These are phyloP conservation scores for Leptoclinus maculatus DNA, from an alignment of 2,797 vertebrate species.

Conservation along the genomic window DNA sequence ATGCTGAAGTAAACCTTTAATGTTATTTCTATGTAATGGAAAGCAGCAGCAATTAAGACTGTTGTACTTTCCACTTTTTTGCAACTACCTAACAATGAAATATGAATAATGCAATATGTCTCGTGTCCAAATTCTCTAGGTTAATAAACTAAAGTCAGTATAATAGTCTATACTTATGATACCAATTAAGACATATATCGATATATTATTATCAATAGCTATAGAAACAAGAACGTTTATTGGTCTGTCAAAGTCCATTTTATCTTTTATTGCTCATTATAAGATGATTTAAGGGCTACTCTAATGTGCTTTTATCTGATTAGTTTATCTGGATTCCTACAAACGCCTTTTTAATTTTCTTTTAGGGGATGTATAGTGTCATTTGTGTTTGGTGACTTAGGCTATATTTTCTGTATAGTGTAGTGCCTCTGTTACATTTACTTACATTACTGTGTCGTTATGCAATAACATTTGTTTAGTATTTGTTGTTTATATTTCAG, in stretches of 20 bases:
- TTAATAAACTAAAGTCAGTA: neutral
- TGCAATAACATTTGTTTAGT: neutral
- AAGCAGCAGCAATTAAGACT: neutral
- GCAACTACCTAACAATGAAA: neutral
- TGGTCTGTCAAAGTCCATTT: neutral
- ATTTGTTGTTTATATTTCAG: conserved; percentile 5
- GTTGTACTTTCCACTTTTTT: neutral
- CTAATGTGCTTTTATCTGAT: neutral
- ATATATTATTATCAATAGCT: neutral
- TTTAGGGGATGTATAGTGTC: neutral
- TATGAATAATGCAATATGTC: neutral
- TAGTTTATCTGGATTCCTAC: neutral
- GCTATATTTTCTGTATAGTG: neutral
- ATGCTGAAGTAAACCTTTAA: neutral
- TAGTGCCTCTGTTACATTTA: neutral
- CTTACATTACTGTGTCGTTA: neutral
- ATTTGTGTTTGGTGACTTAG: conserved; percentile 4
- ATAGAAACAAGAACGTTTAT: neutral
- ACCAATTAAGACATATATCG: neutral
- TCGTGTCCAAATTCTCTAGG: neutral
- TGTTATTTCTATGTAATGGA: neutral
- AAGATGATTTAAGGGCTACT: neutral
- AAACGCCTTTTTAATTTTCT: neutral
- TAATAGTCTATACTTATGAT: neutral
- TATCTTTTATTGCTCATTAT: neutral